Percentiles rank a stretch among this genome's conserved stretches.
These are phyloP conservation scores for Crossocerus cetratus DNA, from an alignment of 2,888 invertebrate species.

Conservation along the genomic window DNA sequence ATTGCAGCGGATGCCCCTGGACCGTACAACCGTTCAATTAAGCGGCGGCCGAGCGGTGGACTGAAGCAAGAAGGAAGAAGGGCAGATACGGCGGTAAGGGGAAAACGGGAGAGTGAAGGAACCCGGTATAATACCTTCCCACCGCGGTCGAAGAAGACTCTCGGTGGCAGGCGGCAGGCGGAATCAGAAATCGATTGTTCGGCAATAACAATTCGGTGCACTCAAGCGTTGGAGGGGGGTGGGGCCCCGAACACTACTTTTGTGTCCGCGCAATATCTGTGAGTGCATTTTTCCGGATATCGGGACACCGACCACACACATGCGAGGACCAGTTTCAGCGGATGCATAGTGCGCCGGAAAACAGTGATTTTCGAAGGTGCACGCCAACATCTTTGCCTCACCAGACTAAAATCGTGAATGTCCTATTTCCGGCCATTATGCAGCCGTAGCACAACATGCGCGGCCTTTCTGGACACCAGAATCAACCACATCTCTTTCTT, in stretches of 20 bases:
- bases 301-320: conserved; percentile 50
- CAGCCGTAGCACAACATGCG: too few relatives aligned
- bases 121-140: neutral
- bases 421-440: neutral
- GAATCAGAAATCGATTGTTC: conserved; percentile 64
- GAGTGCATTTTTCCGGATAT: conserved; percentile 71
- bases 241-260: conserved; percentile 60
- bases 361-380: neutral
- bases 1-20: too few relatives aligned
- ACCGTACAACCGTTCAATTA: too few relatives aligned
- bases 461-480: too few relatives aligned
- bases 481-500: too few relatives aligned
- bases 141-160: conserved; percentile 33
- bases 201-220: conserved; percentile 69
- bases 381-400: too few relatives aligned
- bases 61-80: conserved; percentile 9
- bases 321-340: conserved; percentile 18
- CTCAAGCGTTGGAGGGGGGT: conserved; percentile 49
- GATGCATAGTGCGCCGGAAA: conserved; percentile 12
- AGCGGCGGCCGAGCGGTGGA: too few relatives aligned
- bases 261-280: conserved; percentile 70
- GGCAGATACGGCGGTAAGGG: neutral
- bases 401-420: neutral
- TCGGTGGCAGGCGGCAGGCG: conserved; percentile 36
- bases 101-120: conserved; percentile 10